phyloP scores from a whole-genome alignment of 2,888 invertebrate species.

The Agriopis aurantiaria region DNA sequence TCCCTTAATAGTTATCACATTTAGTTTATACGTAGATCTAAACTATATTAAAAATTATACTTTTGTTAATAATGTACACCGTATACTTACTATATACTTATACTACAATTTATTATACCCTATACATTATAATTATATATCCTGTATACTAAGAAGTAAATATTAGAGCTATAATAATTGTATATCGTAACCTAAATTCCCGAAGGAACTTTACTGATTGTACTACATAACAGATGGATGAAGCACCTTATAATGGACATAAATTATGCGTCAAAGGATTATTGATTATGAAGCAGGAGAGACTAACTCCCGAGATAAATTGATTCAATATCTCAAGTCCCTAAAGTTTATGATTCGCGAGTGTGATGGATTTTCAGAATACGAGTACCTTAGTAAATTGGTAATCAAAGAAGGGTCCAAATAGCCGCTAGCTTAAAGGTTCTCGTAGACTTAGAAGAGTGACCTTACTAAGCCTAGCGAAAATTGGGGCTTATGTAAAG shows the following conservation, averaged over 20 bases:
- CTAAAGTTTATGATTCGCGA: slow-evolving; percentile 31
- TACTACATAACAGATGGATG: slow-evolving; percentile 16
- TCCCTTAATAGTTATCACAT: too few species aligned
- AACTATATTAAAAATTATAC: too few species aligned
- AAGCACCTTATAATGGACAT: slow-evolving; percentile 21
- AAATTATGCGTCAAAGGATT: slow-evolving; percentile 21
- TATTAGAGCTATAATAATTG: not conserved
- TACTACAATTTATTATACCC: too few species aligned
- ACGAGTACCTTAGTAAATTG: slow-evolving; percentile 36
- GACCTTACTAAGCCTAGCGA: slow-evolving; percentile 40
- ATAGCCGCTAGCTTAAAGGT: slow-evolving; percentile 37
- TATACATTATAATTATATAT: too few species aligned
- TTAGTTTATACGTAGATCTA: too few species aligned
- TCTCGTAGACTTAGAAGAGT: slow-evolving; percentile 38
- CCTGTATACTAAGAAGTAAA: not conserved
- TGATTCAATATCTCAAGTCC: slow-evolving; percentile 30
- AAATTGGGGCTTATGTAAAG: slow-evolving; percentile 50
- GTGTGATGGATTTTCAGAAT: slow-evolving; percentile 29
- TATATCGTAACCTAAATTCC: slow-evolving; percentile 2
- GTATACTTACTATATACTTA: too few species aligned
- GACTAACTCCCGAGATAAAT: slow-evolving; percentile 26
- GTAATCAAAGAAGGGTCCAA: slow-evolving; percentile 45
- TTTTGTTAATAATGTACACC: too few species aligned
- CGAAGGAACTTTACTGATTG: slow-evolving; percentile 6
- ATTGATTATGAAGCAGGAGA: slow-evolving; percentile 13